Conservation (phyloP, 2,113 vertebrate genomes). For the Talpa occidentalis region DNA sequence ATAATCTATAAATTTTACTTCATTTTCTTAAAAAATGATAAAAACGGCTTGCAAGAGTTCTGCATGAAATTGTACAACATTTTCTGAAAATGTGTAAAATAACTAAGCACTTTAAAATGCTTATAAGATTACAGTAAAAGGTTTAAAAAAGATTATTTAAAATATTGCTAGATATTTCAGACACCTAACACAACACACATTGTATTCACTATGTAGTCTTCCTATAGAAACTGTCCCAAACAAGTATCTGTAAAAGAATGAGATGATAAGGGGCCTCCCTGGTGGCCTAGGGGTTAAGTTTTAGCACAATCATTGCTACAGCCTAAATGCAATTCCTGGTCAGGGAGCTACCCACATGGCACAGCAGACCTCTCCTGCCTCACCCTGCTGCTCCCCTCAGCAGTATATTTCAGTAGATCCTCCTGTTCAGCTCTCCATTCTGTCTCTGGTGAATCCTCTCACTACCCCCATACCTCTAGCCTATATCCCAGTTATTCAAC, state of each 20-base stretch:
- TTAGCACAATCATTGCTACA: too few species aligned
- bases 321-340: too few species aligned
- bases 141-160: neutral
- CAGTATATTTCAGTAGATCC: too few species aligned
- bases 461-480: too few species aligned
- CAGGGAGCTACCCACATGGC: too few species aligned
- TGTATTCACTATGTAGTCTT: neutral
- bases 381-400: too few species aligned
- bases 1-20: neutral
- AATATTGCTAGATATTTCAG: neutral
- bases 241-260: neutral
- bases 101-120: constrained; percentile 7
- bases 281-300: too few species aligned
- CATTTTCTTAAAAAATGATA: constrained; percentile 20
- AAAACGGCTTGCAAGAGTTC: neutral
- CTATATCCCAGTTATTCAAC: too few species aligned
- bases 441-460: too few species aligned
- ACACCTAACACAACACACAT: neutral
- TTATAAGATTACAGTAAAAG: neutral
- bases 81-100: neutral
- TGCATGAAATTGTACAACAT: neutral
- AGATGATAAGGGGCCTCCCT: neutral
- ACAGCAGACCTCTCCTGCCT: too few species aligned
- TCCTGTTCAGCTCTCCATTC: too few species aligned
- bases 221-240: neutral